Conservation (phyloP, 2,113 vertebrate genomes). For the Cichladusa arquata region DNA sequence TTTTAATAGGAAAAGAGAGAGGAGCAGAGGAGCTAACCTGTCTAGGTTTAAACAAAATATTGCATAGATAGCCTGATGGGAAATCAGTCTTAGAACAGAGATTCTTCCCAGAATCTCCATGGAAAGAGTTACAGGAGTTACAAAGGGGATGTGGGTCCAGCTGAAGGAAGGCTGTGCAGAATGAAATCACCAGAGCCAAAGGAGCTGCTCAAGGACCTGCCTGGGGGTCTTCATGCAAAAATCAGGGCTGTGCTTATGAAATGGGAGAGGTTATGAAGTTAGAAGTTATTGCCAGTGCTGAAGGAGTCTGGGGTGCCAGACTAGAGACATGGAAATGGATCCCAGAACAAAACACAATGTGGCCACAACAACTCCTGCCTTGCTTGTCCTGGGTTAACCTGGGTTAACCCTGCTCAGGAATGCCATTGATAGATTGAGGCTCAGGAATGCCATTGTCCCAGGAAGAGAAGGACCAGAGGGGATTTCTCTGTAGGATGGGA, state of each 20-base stretch:
- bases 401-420: background rate
- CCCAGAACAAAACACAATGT: background rate
- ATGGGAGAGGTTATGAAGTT: background rate
- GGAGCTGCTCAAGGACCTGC: background rate
- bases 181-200: background rate
- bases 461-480: background rate
- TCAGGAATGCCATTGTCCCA: background rate
- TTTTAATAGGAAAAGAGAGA: conserved; percentile 45
- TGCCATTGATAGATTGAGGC: no score
- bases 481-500: background rate
- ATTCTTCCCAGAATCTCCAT: background rate
- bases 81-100: background rate
- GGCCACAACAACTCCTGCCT: background rate
- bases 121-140: background rate
- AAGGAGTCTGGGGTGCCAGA: background rate
- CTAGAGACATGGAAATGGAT: background rate
- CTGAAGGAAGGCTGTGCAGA: background rate
- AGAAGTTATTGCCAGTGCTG: background rate
- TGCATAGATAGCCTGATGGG: conserved; percentile 14
- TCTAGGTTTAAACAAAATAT: conserved; percentile 42
- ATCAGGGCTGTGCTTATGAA: background rate
- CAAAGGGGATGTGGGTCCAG: background rate
- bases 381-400: background rate
- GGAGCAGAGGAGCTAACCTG: conserved; percentile 32
- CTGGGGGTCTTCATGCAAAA: background rate